Conservation (phyloP, 2,797 vertebrate genomes). For the Choloepus didactylus region DNA sequence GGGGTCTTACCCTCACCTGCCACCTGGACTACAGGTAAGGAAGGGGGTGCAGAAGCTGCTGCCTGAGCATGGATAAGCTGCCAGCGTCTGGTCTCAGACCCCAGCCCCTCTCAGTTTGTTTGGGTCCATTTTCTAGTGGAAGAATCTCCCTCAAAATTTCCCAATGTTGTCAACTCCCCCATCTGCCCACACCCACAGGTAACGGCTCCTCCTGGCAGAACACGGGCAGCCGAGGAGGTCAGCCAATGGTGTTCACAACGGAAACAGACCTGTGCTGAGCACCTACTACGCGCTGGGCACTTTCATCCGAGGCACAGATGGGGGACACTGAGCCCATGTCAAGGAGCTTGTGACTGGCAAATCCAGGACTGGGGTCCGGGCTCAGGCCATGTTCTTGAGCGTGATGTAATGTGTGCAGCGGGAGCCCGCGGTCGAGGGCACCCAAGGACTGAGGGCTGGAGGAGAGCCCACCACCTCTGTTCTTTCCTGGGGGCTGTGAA, state of each 20-base stretch:
- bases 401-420: rapidly evolving
- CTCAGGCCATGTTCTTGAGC: neutral
- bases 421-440: rapidly evolving
- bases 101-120: rapidly evolving
- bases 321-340: no score
- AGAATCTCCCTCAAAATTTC: neutral
- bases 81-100: rapidly evolving
- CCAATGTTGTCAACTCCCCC: no score
- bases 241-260: no score
- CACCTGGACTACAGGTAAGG: neutral
- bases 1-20: neutral
- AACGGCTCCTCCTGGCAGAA: rapidly evolving
- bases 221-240: no score
- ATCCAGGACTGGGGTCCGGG: neutral
- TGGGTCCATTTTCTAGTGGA: neutral
- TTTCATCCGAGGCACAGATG: neutral
- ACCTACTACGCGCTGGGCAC: rapidly evolving
- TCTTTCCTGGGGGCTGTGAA: neutral
- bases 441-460: rapidly evolving
- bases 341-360: no score
- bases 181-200: neutral
- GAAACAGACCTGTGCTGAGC: no score
- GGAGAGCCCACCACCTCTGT: no score
- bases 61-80: neutral
- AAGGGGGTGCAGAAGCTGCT: neutral